A percentile compares a stretch with the other conserved stretches of the same genome.
Evolutionary conservation across 1,140 invertebrate species (phyloP).

Genomic region (Neodiprion virginianus): DNA sequence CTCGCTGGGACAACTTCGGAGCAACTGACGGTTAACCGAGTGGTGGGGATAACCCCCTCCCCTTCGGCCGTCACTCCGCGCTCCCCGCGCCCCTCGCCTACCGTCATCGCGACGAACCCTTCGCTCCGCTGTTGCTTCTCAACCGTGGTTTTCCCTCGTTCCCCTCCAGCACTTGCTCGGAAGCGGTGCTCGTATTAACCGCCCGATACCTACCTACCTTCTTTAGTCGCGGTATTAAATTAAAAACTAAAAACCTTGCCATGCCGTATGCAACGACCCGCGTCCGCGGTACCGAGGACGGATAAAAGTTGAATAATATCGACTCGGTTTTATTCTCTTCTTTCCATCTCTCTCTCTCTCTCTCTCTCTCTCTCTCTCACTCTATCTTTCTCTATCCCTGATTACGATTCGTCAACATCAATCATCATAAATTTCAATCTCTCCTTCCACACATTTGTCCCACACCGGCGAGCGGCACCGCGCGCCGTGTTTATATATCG

Average conservation of each 20-base stretch:
- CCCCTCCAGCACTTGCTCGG: slow-evolving; percentile 13
- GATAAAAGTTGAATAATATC: too few species aligned
- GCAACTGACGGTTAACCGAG: slow-evolving; percentile 46
- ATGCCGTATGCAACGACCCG: background rate
- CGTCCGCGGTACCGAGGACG: background rate
- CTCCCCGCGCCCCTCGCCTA: slow-evolving; percentile 32
- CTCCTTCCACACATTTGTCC: background rate
- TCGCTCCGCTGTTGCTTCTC: slow-evolving; percentile 6
- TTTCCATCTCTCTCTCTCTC: slow-evolving; percentile 6
- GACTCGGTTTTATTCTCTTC: too few species aligned
- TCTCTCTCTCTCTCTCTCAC: background rate
- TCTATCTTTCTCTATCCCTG: background rate
- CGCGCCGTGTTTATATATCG: background rate
- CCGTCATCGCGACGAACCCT: slow-evolving; percentile 20
- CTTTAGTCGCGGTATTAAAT: slow-evolving; percentile 12
- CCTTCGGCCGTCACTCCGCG: background rate
- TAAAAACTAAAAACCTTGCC: slow-evolving; percentile 14
- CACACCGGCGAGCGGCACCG: background rate
- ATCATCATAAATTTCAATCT: background rate
- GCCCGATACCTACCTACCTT: slow-evolving; percentile 14
- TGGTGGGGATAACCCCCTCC: slow-evolving; percentile 46
- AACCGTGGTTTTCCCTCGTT: slow-evolving; percentile 21
- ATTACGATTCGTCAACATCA: background rate
- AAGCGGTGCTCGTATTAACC: slow-evolving; percentile 17
- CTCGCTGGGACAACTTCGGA: slow-evolving; percentile 40